Conservation (phyloP, 2,113 vertebrate species). For the Ancistrus triradiatus region DNA sequence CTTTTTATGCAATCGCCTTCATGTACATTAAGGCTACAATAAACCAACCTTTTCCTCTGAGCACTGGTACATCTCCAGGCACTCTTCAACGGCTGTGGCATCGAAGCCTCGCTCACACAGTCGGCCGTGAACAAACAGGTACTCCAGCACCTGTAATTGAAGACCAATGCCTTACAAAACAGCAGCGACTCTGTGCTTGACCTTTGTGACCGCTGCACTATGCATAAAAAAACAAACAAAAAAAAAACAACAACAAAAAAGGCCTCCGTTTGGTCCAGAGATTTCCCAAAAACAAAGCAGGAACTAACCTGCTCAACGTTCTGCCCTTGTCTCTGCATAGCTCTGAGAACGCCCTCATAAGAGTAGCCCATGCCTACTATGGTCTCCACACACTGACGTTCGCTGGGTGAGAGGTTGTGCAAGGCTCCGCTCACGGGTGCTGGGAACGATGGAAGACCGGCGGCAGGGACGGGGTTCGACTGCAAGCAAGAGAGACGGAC, state of each 20-base stretch:
- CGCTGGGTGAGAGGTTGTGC: constrained; percentile 77
- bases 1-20: too few relatives aligned
- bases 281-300: too few relatives aligned
- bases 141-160: constrained; percentile 81
- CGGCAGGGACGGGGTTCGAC: constrained; percentile 34
- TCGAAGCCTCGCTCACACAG: constrained; percentile 96
- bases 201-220: too few relatives aligned
- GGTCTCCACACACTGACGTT: constrained; percentile 85
- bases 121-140: constrained; percentile 86
- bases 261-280: background rate
- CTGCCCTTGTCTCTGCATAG: constrained; percentile 94
- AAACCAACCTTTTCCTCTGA: constrained; percentile 90
- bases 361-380: constrained; percentile 94
- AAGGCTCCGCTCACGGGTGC: constrained; percentile 56
- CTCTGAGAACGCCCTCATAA: constrained; percentile 83
- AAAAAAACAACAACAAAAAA: background rate
- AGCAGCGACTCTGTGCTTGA: too few relatives aligned
- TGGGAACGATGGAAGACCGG: constrained; percentile 45
- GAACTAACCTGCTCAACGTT: constrained; percentile 87
- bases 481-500: constrained; percentile 22
- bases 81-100: constrained; percentile 87
- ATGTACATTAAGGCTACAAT: too few relatives aligned
- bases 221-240: too few relatives aligned
- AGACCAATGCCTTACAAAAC: constrained; percentile 1
- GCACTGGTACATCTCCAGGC: constrained; percentile 92